phyloP scores from a whole-genome alignment of 1,140 invertebrate species.

The Orussus abietinus region DNA sequence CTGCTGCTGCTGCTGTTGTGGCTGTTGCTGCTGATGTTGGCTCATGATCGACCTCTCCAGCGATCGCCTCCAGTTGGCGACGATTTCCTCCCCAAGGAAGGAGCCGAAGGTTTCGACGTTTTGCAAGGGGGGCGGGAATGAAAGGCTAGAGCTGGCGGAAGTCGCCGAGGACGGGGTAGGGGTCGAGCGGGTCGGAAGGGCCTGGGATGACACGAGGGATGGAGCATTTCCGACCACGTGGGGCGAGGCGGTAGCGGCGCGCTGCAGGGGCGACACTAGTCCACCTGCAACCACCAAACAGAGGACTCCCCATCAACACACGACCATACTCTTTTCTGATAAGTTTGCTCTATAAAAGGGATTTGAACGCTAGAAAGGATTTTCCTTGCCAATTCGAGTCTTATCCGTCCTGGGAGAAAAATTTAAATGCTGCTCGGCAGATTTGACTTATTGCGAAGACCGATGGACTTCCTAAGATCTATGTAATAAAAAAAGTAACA shows the following conservation, averaged over 20 bases:
- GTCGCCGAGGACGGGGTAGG: constrained; percentile 54
- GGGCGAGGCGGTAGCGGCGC: constrained; percentile 51
- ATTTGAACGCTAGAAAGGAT: no score
- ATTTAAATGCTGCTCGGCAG: no score
- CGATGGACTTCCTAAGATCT: no score
- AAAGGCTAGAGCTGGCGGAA: constrained; percentile 51
- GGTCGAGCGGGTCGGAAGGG: constrained; percentile 46
- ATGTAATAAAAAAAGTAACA: no score
- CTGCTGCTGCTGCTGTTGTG: constrained; percentile 34
- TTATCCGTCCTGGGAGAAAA: no score
- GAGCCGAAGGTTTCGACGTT: constrained; percentile 69
- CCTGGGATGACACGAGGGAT: constrained; percentile 50
- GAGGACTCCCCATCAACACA: constrained; percentile 49
- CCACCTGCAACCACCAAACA: constrained; percentile 55
- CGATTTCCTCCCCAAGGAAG: constrained; percentile 72
- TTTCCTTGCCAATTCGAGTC: no score
- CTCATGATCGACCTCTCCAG: constrained; percentile 63
- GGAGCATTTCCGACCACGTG: constrained; percentile 47
- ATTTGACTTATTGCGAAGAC: no score
- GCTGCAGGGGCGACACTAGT: constrained; percentile 54
- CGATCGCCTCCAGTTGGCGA: constrained; percentile 71
- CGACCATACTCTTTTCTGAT: no score
- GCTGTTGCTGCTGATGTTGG: constrained; percentile 47
- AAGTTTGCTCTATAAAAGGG: no score
- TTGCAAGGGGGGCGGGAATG: constrained; percentile 60